Conservation (phyloP, 2,888 invertebrate genomes). For the Heterodera filipjevi region DNA sequence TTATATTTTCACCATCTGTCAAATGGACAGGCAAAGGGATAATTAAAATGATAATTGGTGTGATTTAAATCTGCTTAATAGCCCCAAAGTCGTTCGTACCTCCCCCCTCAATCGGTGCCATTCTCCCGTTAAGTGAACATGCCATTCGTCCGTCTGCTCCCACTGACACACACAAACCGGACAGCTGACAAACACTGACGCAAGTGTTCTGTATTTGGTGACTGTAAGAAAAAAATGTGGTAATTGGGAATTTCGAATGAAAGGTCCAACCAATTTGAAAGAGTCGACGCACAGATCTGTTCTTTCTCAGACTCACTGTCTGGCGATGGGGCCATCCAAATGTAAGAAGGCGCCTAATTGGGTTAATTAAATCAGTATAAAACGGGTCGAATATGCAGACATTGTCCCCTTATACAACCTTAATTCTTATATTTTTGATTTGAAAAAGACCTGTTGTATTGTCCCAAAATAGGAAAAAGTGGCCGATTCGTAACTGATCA, state of each 20-base stretch:
- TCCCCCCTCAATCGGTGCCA: constrained; percentile 30
- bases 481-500: constrained; percentile 35
- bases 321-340: background rate
- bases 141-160: constrained; percentile 43
- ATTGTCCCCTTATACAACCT: too few species aligned
- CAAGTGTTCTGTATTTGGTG: constrained; percentile 37
- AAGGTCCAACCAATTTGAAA: constrained; percentile 13
- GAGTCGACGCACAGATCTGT: constrained; percentile 1
- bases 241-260: background rate
- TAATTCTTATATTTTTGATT: too few species aligned
- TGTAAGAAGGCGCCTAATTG: constrained; percentile 16
- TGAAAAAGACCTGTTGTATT: background rate
- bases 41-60: background rate
- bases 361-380: background rate
- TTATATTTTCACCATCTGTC: constrained; percentile 23
- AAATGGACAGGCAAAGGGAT: too few species aligned
- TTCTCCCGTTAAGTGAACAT: constrained; percentile 40
- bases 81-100: background rate
- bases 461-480: constrained; percentile 20
- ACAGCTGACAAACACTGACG: constrained; percentile 36
- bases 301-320: background rate
- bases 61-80: background rate
- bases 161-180: constrained; percentile 40
- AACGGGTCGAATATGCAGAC: too few species aligned
- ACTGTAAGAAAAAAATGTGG: constrained; percentile 2